A percentile compares a stretch with the other conserved stretches of the same genome.
phyloP scores from a whole-genome alignment of 2,113 vertebrate genomes.

The Gnathonemus echidnorhynchus region DNA sequence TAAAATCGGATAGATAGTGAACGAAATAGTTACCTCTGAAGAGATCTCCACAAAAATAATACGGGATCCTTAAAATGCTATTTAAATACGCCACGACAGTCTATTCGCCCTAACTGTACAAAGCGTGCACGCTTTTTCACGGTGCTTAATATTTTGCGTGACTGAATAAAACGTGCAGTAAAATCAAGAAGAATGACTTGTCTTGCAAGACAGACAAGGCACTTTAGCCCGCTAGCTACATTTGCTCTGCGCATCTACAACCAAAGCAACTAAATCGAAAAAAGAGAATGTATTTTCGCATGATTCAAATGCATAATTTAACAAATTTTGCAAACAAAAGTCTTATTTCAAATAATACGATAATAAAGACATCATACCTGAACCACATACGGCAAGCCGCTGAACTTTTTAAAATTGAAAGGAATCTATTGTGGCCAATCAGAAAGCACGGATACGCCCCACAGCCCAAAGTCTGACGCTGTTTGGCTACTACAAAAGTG shows the following conservation, averaged over 20 bases:
- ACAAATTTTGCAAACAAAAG: neutral
- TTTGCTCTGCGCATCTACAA: neutral
- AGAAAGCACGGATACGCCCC: neutral
- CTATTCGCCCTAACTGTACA: neutral
- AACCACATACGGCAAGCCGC: constrained; percentile 12
- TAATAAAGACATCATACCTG: constrained; percentile 23
- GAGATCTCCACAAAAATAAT: neutral
- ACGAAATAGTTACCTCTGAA: neutral
- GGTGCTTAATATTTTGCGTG: neutral
- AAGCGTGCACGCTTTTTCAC: neutral
- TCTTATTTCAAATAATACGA: neutral
- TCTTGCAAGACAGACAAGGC: neutral
- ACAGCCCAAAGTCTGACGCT: neutral
- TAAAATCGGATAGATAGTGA: neutral
- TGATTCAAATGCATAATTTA: neutral
- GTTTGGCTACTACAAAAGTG: constrained; percentile 22
- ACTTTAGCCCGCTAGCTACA: neutral
- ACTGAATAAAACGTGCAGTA: neutral
- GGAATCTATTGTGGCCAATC: constrained; percentile 20
- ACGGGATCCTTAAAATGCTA: neutral
- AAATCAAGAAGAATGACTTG: neutral
- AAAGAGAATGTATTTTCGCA: neutral
- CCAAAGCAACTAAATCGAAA: neutral
- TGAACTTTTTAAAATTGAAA: constrained; percentile 32
- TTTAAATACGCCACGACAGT: neutral